Evolutionary conservation across 2,113 vertebrate genomes (phyloP), one percentile per base, ranked within the genome.

Genomic region (Perccottus glenii): DNA sequence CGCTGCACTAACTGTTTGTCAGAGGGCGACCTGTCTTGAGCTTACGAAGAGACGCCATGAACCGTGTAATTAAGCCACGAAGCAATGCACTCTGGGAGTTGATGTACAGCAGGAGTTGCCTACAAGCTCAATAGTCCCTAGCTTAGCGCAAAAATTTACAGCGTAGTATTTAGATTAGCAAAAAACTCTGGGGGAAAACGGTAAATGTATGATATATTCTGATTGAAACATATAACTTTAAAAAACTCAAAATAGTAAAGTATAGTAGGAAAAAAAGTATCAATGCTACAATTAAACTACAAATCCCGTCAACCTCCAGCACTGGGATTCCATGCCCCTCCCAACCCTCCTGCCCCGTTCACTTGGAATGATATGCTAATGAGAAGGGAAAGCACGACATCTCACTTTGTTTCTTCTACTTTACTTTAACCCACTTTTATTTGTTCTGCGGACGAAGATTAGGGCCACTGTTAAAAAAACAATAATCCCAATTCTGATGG

Each of bases 41-140:
- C 73, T 51, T 72, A 73, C 66, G 59, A 68, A 67, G 78, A 80
- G 86, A 82, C 86, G 86, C 84, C 88, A 89, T 91, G 35, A 76
- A 89, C 75, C 45, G 57, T 58, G 67, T 63, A 45, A 65, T 70
- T 55, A 74, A 70, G 64, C 64, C 35, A 50, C 2, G 3, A 1
- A 3, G 12, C 3, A 0, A 19, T 40, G 72, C 0, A 47, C 4
- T 36, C 4, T 73, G 91, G 87, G 86, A 90, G 14, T 47, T 92
- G 92, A 88, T 86, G 90, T 93, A 82, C 8, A 2, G 0, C 10
- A 0, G 0, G 0, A 0, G 1, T 7, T 32, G 50, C 75, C 88
- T 87, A 82, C 89, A 88, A 80, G 3, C 2, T 4, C 87, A 87
- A 88, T 12, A 85, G 81, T 81, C 64, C 70, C 44, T 5, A 11